Evolutionary conservation across 2,888 invertebrate genomes (phyloP), one percentile per base, ranked within the genome.

Genomic region (Phortica magna): DNA sequence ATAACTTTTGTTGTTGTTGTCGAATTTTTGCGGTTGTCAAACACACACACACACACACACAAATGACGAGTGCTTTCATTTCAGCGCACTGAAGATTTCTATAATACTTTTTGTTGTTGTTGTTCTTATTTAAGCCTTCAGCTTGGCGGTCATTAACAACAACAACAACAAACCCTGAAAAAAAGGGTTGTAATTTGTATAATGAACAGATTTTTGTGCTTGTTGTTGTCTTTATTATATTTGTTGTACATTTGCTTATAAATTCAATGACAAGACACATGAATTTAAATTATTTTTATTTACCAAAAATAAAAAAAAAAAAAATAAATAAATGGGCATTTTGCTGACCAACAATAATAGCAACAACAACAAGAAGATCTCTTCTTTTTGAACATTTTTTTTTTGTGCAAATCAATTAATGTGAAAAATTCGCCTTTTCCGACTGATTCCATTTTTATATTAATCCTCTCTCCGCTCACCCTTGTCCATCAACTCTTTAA

Each of bases 341-440:
- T 19, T 68, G 68, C 68, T 68, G 68, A 68, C 68, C 68, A 68
- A 70, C 41, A 59, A 41, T 41, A 73, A 74, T 64, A 31, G 5
- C 31, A 31, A 31, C 5, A 31, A 4, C 31, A 31, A 31, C 31
- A 31, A 31, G 31, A 31, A 31, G 31, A 31, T 31, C 31, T 77
- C 73, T 61, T 73, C 57, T 57, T 74, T 73, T 70, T 73, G 48
- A 71, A 76, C 74, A 74, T 77, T 75, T 78, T 31, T 83, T 77
- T 80, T 31, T 31, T 31, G 31, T 80, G 82, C 87, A 88, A 90
- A 90, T 90, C 90, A 90, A 90, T 90, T 90, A 89, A 88, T 85
- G 84, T 74, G 76, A 76, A 79, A 79, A 74, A 61, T 76, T 75
- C 77, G 75, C 75, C 42, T 73, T 74, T 59, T 59, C 57, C 57